Base-by-base conservation (phyloP, 92 coral and sea anemone species). In the Desmophyllum pertusum region DNA sequence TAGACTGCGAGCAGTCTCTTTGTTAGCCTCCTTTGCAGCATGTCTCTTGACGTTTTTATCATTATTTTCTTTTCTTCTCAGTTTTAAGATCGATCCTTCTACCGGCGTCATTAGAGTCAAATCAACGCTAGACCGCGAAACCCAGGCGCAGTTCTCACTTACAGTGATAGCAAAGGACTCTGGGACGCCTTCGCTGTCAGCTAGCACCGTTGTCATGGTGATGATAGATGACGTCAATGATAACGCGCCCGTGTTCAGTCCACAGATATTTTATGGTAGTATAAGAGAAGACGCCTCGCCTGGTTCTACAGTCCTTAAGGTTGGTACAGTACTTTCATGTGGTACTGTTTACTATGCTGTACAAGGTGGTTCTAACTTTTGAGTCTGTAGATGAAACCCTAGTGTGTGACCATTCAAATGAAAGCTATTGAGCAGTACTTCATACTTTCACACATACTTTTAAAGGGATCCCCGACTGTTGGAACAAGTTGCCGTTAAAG, bases 281-380 rank as follows among this genome's bases (percentile, higher is more conserved):
- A 92, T 97, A 52, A 79, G 92, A 23, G 99, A 97, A 52, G 98
- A 94, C 50, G 99, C 98, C 36, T 95, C 99, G 21, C 38, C 90
- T 36, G 98, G 94, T 11, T 92, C 98, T 36, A 91, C 93, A 3
- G 97, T 97, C 8, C 90, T 97, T 15, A 93, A 92, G 91, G 98
- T 93, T 23, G 39, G 87, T 33, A 27, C n/a, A n/a, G 53, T 14
- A 15, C 1, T 18, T n/a, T n/a, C n/a, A n/a, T n/a, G n/a, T 48
- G 53, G 53, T 48, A 48, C 19, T 48, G 21, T 48, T 48, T 48
- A 48, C 17, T 48, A 48, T 48, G 53, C 19, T 48, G 53, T 48
- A 48, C 53, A 48, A 48, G 53, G 53, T 48, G 53, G 19, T 48
- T 13, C 53, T 7, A 43, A 43, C 48, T 14, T 8, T 43, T 7